Base-by-base conservation (phyloP, 1,140 invertebrate genomes). In the Meloidogyne chitwoodi region DNA sequence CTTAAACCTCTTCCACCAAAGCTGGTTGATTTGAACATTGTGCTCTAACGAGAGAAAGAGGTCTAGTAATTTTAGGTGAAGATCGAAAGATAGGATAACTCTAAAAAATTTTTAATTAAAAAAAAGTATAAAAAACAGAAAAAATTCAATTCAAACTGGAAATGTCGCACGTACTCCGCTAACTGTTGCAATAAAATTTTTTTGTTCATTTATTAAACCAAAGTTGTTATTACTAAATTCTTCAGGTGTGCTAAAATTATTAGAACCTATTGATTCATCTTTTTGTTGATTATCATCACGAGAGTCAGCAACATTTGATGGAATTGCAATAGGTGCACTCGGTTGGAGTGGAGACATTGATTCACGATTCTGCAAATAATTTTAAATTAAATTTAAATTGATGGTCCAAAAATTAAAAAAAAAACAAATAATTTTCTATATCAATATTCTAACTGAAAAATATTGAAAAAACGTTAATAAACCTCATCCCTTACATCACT, bases 241-340 rank as follows among this genome's bases (percentile, higher is more conserved):
- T 48, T 78, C 77, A 6, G 77, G 77, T 27, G 77, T 78, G 56
- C 77, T 71, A 48, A 78, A 78, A 31, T 78, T 66, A 22, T 70
- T 78, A 5, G 77, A 78, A 11, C 66, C 31, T 31, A 62, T 44
- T 31, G 77, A 78, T 24, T 68, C 65, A 3, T 68, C 65, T 24
- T 31, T 38, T 29, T 76, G 29, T n/a, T 62, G 16, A 27, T 73
- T 14, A 11, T 44, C 68, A 29, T 41, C 16, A 24, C 64, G 56
- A 22, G 71, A 62, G 14, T 38, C 41, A 19, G 29, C n/a, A 8
- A 16, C 6, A 48, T 61, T 77, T 62, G 38, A 24, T 24, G 77
- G 65, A 22, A 76, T 77, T 41, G 44, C 31, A 14, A 70, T 70
- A 14, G 67, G 68, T 26, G 34, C 65, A 75, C 61, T 76, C 34